These are phyloP conservation scores for Thunnus thynnus DNA, from an alignment of 2,113 vertebrate species.

Conservation along the genomic window DNA sequence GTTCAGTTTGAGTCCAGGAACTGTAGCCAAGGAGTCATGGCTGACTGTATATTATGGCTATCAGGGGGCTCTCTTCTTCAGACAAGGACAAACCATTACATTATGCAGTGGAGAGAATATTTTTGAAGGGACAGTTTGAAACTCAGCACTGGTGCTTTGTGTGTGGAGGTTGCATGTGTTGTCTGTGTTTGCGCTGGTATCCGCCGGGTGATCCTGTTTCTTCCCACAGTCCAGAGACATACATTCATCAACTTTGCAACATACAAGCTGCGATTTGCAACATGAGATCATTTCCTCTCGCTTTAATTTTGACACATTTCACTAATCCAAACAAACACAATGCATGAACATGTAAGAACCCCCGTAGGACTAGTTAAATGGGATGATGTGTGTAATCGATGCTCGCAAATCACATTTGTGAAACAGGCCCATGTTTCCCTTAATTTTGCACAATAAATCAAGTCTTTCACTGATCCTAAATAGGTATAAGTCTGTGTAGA, in stretches of 20 bases:
- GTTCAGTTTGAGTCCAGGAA: constrained; percentile 73
- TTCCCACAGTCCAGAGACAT: constrained; percentile 44
- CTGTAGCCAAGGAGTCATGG: constrained; percentile 74
- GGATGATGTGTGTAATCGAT: no score
- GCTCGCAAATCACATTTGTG: no score
- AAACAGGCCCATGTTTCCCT: background rate
- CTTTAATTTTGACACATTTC: no score
- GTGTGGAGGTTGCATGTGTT: constrained; percentile 34
- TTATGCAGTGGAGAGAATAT: constrained; percentile 61
- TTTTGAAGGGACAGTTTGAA: constrained; percentile 48
- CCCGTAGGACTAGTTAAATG: no score
- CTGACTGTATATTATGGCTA: constrained; percentile 75
- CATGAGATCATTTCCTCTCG: no score
- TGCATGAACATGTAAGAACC: no score
- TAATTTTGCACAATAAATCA: background rate
- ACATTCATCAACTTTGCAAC: no score
- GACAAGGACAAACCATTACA: constrained; percentile 77
- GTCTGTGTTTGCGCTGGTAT: constrained; percentile 21
- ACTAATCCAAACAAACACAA: no score
- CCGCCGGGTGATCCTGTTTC: constrained; percentile 44
- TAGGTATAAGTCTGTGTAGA: background rate
- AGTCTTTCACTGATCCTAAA: background rate
- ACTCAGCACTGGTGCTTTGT: constrained; percentile 13
- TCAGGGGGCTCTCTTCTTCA: constrained; percentile 72
- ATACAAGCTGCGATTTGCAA: no score